These are phyloP conservation scores for Clarias pachynema DNA, from an alignment of 2,797 vertebrate genomes.

Conservation along the genomic window DNA sequence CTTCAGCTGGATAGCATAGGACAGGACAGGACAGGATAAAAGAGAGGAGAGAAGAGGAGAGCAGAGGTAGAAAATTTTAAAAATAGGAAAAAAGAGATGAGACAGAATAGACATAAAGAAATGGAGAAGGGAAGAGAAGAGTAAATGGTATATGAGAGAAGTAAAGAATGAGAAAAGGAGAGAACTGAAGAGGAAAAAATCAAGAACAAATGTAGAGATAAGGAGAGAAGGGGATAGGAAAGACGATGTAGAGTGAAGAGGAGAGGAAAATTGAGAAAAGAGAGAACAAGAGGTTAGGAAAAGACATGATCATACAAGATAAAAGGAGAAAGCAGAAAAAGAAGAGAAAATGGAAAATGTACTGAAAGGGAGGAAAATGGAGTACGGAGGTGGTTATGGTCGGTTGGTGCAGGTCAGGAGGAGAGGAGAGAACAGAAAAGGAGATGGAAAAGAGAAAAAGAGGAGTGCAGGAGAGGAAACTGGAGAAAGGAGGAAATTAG, in stretches of 20 bases:
- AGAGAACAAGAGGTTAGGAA: background rate
- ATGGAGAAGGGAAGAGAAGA: too few species aligned
- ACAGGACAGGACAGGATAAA: background rate
- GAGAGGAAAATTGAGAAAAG: constrained; percentile 8
- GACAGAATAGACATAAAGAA: background rate
- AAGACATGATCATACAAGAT: background rate
- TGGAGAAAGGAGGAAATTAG: background rate
- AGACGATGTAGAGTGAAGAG: background rate
- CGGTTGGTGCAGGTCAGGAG: background rate
- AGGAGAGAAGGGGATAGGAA: background rate
- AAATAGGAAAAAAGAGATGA: background rate
- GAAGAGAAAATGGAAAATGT: background rate
- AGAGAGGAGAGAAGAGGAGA: background rate
- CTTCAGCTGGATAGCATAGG: background rate
- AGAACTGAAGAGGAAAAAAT: background rate
- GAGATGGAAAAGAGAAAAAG: background rate
- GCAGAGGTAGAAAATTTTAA: too few species aligned
- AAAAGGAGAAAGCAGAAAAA: background rate
- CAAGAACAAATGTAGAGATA: background rate
- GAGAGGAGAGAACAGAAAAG: too few species aligned
- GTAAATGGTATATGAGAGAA: too few species aligned
- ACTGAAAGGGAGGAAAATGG: background rate
- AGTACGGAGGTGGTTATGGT: background rate
- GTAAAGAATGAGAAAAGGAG: background rate
- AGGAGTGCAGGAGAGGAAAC: background rate